Evolutionary conservation across 2,888 invertebrate species (phyloP), one percentile per base, ranked within the genome.

Genomic region (Lumbricus terrestris): DNA sequence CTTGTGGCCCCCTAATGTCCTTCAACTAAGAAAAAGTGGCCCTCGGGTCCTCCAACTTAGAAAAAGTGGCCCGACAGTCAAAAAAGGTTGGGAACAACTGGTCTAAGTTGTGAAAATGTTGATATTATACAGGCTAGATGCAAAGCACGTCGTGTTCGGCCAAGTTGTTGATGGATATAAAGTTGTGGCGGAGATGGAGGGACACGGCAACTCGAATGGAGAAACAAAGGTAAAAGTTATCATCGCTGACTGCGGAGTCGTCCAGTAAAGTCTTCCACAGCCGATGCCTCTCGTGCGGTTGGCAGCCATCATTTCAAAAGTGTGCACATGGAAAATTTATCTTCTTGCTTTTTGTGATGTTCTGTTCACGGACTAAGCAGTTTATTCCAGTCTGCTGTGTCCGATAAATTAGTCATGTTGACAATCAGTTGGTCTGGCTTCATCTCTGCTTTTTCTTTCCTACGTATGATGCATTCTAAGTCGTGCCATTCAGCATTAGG

Each of bases 61-160:
- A n/a, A n/a, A n/a, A n/a, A n/a, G n/a, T n/a, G n/a, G n/a, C n/a
- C n/a, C n/a, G n/a, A n/a, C n/a, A n/a, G n/a, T n/a, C n/a, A n/a
- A n/a, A n/a, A n/a, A n/a, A n/a, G n/a, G n/a, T n/a, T n/a, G n/a
- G n/a, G n/a, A n/a, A n/a, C n/a, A n/a, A n/a, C n/a, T n/a, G n/a
- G n/a, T n/a, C n/a, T n/a, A n/a, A n/a, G 11, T 29, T 69, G 29
- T 69, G 3, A n/a, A n/a, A 69, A 69, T 69, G n/a, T 69, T n/a
- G n/a, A 69, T 69, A n/a, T 69, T 69, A 93, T 90, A 6, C 90
- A 90, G 90, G 90, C 42, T 90, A 34, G 90, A 90, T 85, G 47
- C 88, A 34, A 90, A 90, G 33, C 90, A 90, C 35, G 90, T 90
- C 13, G 90, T 90, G 5, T 90, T 89, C 85, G 90, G 89, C n/a